Evolutionary conservation across 2,888 invertebrate species (phyloP).

Genomic region (Cosmia trapezina): DNA sequence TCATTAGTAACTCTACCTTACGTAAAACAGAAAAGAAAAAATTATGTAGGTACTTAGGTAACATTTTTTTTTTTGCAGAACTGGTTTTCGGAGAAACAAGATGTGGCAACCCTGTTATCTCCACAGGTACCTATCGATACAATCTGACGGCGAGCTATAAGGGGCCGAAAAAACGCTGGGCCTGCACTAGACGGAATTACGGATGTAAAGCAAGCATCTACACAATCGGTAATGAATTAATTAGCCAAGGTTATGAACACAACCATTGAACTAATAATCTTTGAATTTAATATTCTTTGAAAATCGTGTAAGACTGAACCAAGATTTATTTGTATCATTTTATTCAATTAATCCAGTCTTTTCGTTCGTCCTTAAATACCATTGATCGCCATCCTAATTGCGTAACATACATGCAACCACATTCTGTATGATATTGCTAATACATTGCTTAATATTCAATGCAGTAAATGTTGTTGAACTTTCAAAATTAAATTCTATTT

Average conservation of each 20-base stretch:
- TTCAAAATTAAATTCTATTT: no score
- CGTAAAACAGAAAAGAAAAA: no score
- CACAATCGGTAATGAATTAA: not conserved
- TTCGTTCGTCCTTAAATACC: not conserved
- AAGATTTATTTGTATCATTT: not conserved
- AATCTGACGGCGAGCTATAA: constrained; percentile 25
- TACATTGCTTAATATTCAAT: no score
- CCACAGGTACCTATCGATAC: constrained; percentile 45
- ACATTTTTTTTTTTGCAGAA: constrained; percentile 34
- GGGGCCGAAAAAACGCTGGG: constrained; percentile 42
- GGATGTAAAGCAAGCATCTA: constrained; percentile 38
- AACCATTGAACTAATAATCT: constrained; percentile 7
- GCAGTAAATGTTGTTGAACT: no score
- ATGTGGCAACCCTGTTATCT: constrained; percentile 56
- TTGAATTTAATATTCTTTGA: not conserved
- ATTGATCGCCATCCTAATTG: not conserved
- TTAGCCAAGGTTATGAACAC: not conserved
- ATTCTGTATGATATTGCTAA: no score
- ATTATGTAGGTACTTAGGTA: no score
- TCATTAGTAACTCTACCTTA: not conserved
- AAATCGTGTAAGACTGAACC: not conserved
- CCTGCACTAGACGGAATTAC: constrained; percentile 22
- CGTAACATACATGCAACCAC: no score
- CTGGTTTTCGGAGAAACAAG: constrained; percentile 40
- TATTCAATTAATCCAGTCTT: not conserved